Evolutionary conservation across 2,113 vertebrate genomes (phyloP).

Genomic region (Acanthisitta chloris): DNA sequence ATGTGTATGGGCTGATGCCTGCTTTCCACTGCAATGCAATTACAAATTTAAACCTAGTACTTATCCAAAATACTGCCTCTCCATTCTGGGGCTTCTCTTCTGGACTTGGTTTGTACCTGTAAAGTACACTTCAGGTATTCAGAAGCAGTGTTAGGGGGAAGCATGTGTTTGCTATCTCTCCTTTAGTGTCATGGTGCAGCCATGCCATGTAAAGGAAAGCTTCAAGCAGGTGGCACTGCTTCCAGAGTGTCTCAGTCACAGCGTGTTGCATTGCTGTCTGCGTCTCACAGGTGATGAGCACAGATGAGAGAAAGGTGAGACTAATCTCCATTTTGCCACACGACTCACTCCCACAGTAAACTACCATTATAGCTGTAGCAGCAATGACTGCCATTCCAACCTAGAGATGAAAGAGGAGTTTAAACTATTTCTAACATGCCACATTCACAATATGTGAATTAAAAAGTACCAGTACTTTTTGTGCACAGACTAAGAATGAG

Average conservation of each 20-base stretch:
- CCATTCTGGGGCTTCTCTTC: neutral
- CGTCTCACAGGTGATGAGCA: neutral
- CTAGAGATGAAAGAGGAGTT: neutral
- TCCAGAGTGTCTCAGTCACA: neutral
- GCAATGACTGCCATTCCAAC: neutral
- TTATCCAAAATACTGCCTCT: neutral
- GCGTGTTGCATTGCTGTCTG: neutral
- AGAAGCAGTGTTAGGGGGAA: neutral
- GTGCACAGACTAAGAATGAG: slow-evolving; percentile 50
- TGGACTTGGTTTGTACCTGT: slow-evolving; percentile 7
- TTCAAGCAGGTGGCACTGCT: neutral
- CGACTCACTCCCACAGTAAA: neutral
- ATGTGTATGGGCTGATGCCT: neutral
- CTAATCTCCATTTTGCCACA: neutral
- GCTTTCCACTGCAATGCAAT: neutral
- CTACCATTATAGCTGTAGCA: neutral
- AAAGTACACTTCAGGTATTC: neutral
- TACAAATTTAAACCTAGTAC: neutral
- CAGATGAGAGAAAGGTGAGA: neutral
- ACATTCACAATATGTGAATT: neutral
- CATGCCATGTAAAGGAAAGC: slow-evolving; percentile 3
- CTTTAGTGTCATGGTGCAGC: neutral
- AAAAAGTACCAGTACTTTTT: slow-evolving; percentile 78
- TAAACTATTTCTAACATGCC: neutral
- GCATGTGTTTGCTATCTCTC: neutral